Evolutionary conservation across 2,797 vertebrate species (phyloP).

Genomic region (Chelmon rostratus): DNA sequence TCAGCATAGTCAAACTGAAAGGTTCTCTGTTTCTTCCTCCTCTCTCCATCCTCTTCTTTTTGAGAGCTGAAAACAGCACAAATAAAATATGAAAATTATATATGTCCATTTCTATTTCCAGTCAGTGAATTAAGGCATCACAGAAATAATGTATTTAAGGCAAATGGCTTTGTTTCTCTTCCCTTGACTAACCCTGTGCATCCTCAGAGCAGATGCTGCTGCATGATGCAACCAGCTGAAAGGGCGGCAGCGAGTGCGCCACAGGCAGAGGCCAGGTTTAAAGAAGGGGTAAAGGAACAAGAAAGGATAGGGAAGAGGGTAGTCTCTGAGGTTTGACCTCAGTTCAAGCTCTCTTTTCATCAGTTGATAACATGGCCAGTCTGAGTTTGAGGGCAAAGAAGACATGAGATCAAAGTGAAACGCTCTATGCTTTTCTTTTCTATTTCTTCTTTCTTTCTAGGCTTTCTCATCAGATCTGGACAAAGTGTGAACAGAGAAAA

Average conservation of each 20-base stretch:
- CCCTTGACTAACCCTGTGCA: background rate
- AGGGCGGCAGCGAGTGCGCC: slow-evolving; percentile 5
- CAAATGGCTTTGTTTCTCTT: slow-evolving; percentile 23
- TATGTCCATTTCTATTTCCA: background rate
- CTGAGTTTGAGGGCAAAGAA: slow-evolving; percentile 19
- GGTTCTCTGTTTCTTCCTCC: slow-evolving; percentile 80
- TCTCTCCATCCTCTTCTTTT: slow-evolving; percentile 78
- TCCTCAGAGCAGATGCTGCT: slow-evolving; percentile 23
- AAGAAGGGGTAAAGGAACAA: slow-evolving; percentile 32
- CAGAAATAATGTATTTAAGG: slow-evolving; percentile 2
- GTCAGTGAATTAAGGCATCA: slow-evolving; percentile 1
- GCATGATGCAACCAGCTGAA: slow-evolving; percentile 72
- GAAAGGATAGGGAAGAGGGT: background rate
- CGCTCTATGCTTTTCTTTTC: background rate
- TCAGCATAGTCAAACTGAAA: slow-evolving; percentile 81
- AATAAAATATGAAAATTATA: background rate
- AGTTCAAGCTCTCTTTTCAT: slow-evolving; percentile 35
- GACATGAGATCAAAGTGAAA: slow-evolving; percentile 27
- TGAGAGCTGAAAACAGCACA: slow-evolving; percentile 73
- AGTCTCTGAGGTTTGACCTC: slow-evolving; percentile 17
- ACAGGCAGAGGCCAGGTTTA: slow-evolving; percentile 28
- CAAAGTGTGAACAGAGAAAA: background rate
- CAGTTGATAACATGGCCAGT: background rate
- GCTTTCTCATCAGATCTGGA: background rate
- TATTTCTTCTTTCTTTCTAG: background rate